Base-by-base conservation (phyloP, 2,888 invertebrate genomes). In the Anoncus sp. region DNA sequence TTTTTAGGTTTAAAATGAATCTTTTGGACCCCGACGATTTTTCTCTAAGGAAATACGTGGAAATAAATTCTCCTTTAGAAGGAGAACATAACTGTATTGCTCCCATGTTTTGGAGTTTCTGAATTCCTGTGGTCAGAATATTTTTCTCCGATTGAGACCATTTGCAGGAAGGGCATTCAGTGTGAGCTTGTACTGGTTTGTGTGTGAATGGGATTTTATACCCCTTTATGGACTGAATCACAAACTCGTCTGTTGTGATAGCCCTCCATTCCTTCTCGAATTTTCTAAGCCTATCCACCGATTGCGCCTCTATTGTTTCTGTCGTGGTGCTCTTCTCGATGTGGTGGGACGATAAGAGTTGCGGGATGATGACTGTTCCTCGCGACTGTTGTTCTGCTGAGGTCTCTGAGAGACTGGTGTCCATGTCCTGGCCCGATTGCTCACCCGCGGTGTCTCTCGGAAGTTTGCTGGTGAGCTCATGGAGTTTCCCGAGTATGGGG, bases 1-100 rank as follows among this genome's bases (percentile, higher is more conserved):
- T 69, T 49, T 80, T 81, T 5, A 79, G 53, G 24, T 83, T 84
- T 14, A 84, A 38, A 18, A 81, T 80, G 18, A 81, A 73, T 20
- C 82, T 73, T 40, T 62, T 55, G 18, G 47, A 35, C 12, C 75
- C 77, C 18, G 77, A 59, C 20, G 75, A 49, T 31, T 80, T 78
- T 24, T 51, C 72, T 20, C 78, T 71, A 31, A 73, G 53, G 24
- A 78, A 81, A 67, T 69, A 75, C 16, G 72, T 53, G 16, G 78
- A 80, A 22, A 75, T 24, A 7, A 73, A 80, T 49, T 78, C 77
- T n/a, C 51, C 57, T 40, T 53, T n/a, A 35, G 20, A 57, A 31
- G 67, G 57, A 18, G 12, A 22, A 43, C 63, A 67, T 20, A 38
- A 22, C 9, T 45, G 31, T 31, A 80, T 49, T 31, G 53, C 69